Evolutionary conservation across 2,113 vertebrate genomes (phyloP), one percentile per base, ranked within the genome.

Genomic region (Melanerpes formicivorus): DNA sequence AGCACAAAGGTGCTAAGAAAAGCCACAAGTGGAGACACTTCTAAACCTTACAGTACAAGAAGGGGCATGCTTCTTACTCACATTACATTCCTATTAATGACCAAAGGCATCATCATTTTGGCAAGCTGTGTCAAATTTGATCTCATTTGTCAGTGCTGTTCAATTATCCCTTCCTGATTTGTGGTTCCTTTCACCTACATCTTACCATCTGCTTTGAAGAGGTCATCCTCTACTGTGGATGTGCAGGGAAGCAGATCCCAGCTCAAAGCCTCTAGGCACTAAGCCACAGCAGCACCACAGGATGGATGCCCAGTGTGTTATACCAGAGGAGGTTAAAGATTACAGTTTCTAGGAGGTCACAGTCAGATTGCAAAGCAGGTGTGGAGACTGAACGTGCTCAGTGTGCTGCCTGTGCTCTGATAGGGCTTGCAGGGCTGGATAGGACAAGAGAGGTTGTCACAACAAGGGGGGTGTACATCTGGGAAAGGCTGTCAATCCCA

Each of bases 361-460:
- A 37, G 55, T 6, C 40, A 44, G 58, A n/a, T 5, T 10, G 52
- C 81, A 64, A 50, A 64, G 60, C 19, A 55, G n/a, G 30, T 6
- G 22, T 14, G 23, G 30, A 76, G 66, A 48, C 18, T 21, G 55
- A 87, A 52, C 18, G 4, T 1, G 14, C 58, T 29, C 9, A 1
- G 3, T 2, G 32, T 8, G 46, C n/a, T 72, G 58, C 48, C 66
- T 1, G 0, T 21, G 26, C 22, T 67, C 42, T 32, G n/a, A 30
- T 2, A 2, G 62, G 55, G 42, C 11, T 25, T 32, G 23, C 0
- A 40, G 30, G 58, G 74, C 48, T 56, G 65, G 23, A 21, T 18
- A 37, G 21, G 50, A 25, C 17, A 37, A 10, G 16, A 65, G 32
- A 76, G 26, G 72, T 5, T 71, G 55, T 21, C 58, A 23, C 64